Base-by-base conservation (phyloP, 2,888 invertebrate genomes). In the Lapara coniferarum region DNA sequence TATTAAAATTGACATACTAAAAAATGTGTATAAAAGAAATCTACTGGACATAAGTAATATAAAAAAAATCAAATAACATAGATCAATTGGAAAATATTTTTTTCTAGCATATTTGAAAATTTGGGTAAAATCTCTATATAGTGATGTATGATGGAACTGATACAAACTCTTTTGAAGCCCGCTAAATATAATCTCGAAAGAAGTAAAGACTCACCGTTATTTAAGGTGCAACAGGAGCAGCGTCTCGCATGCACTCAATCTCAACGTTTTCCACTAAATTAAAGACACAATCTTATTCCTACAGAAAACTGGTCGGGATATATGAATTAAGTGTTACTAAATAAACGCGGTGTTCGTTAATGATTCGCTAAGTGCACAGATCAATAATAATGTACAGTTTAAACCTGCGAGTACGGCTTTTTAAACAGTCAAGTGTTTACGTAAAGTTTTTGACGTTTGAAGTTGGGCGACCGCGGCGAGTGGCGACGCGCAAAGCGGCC, bases 181-280 rank as follows among this genome's bases (percentile, higher is more conserved):
- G 49, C 19, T 25, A 63, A 72, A 74, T 71, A 55, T 69, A 72
- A 69, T 44, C 68, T 71, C 71, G 66, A 67, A 69, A 73, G 70
- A 78, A 80, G 79, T 84, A 86, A 86, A 84, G 85, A 89, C 92
- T 90, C 81, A 92, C 92, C 89, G 87, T 86, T 88, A 85, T 81
- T 86, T 85, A 86, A 91, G 88, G 86, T 90, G 90, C 89, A 91
- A 90, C 91, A 90, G 92, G 91, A 92, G 89, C 85, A 79, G 80
- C 81, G 72, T 69, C 81, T 86, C 82, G 80, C 83, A 83, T 87
- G 85, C 90, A 90, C 89, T 85, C 84, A 81, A 81, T 82, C 82
- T 82, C 81, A 84, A 84, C 86, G 85, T 86, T 91, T 90, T 90
- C 85, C 90, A 91, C 90, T 86, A 91, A 91, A 89, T 80, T 85